A percentile compares a stretch with the other conserved stretches of the same genome.
These are phyloP conservation scores for Octodon degus DNA, from an alignment of 2,113 vertebrate genomes.

Conservation along the genomic window DNA sequence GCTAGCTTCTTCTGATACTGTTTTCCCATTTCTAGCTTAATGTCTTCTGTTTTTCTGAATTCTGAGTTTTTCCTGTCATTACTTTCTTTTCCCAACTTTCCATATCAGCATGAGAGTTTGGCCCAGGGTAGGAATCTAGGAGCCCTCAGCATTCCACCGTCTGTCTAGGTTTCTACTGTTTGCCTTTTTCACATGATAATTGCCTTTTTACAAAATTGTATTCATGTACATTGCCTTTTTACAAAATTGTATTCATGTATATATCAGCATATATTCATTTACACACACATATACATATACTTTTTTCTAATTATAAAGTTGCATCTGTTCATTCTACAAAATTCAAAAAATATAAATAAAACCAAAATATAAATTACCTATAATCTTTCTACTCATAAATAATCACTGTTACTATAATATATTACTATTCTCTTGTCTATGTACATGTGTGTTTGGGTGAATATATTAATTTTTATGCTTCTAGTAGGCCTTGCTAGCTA, in stretches of 20 bases:
- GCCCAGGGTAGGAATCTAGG: constrained; percentile 91
- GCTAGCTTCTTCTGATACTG: background rate
- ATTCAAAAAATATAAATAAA: background rate
- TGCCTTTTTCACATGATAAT: constrained; percentile 20
- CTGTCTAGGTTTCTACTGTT: constrained; percentile 63
- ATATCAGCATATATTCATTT: background rate
- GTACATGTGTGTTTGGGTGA: background rate
- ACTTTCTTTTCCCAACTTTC: constrained; percentile 91
- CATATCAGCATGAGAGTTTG: constrained; percentile 83
- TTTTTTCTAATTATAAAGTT: constrained; percentile 7
- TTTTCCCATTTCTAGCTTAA: constrained; percentile 69
- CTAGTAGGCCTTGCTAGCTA: constrained; percentile 3
- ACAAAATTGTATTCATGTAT: background rate
- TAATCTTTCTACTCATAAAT: background rate
- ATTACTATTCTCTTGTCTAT: background rate
- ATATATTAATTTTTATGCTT: background rate
- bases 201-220: background rate
- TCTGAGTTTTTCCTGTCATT: constrained; percentile 84
- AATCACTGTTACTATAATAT: background rate
- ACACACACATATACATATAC: too few species aligned
- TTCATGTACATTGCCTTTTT: background rate
- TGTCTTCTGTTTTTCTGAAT: constrained; percentile 78
- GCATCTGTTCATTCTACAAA: constrained; percentile 32
- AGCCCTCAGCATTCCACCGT: constrained; percentile 81
- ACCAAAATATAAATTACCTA: background rate